Base-by-base conservation (phyloP, 2,797 vertebrate genomes). In the Spinibarbus caldwelli region DNA sequence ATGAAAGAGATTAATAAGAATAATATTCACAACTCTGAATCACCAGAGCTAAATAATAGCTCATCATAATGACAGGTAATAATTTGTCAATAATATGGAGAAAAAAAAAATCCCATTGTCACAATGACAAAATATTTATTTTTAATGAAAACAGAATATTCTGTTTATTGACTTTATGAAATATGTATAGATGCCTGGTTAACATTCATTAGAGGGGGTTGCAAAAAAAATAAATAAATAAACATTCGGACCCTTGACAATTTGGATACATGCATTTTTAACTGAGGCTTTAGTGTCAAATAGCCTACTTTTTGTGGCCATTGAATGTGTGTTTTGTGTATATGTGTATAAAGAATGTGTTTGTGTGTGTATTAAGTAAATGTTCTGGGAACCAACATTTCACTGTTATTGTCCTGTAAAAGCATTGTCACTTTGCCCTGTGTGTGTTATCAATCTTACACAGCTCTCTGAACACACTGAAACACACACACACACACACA, bases 401-500 rank as follows among this genome's bases (percentile, higher is more conserved):
- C 38, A 72, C 9, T 84, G 38, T 34, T 59, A 49, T 29, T 72
- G 62, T 83, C 76, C 76, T 67, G 66, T n/a, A 67, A 70, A 66
- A 84, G 85, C 85, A 71, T 26, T 84, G 71, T 64, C 80, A 84
- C 78, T 72, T 84, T 59, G 68, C 77, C 83, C 80, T 67, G 23
- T 67, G 80, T 82, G 75, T 36, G 81, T 81, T 87, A 88, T 90
- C 88, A 88, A 88, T 89, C 89, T 89, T 82, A 31, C 76, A 72
- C 80, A 84, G 91, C 85, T 75, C 23, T 68, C 67, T 85, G 92
- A 91, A 83, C 82, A 83, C 0, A 15, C 89, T 72, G n/a, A 52
- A 82, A n/a, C n/a, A n/a, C n/a, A n/a, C n/a, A n/a, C n/a, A n/a
- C n/a, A n/a, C n/a, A 79, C 77, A 80, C 86, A 66, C 41, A 21